Evolutionary conservation across 2,888 invertebrate species (phyloP), one percentile per base, ranked within the genome.

Genomic region (Sepioteuthis lessoniana): DNA sequence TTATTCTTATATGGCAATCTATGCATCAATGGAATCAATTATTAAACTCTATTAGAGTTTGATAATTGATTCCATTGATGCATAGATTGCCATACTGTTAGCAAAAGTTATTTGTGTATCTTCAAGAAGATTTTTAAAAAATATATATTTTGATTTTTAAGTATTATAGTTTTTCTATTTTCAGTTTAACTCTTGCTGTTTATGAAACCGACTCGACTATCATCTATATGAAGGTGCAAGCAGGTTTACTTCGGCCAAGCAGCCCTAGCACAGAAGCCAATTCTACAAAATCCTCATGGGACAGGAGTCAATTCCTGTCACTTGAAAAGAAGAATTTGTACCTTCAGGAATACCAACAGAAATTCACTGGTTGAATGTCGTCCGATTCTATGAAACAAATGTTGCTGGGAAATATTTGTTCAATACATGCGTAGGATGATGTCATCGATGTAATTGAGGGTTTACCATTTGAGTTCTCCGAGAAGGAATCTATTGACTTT

Each of bases 171-270:
- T 91, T 47, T 31, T 37, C 94, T 94, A 19, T 91, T 95, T 95
- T 90, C 95, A 96, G 96, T 42, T 91, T 96, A 37, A 95, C 95
- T 16, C 94, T 96, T 90, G 96, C 95, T 90, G 94, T 96, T 3
- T 95, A 95, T 94, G 95, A 95, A 7, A 90, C 94, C 31, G 96
- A 96, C 91, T 95, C 95, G 2, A 95, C 95, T 31, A 95, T 95
- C 21, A 96, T 96, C 19, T 96, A 96, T 94, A 96, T 96, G 94
- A 95, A 95, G 94, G 93, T 96, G 4, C 95, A 95, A n/a, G 94
- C 95, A 47, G 96, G 95, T 90, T 94, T 96, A 50, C 94, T 96
- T 31, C 94, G 94, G 16, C 96, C 96, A 0, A 92, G 35, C 28
- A 92, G 47, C 3, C 92, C 92, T 28, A n/a, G 47, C 92, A 92